These are phyloP conservation scores for Scortum barcoo DNA, from an alignment of 2,113 vertebrate species.

Conservation along the genomic window DNA sequence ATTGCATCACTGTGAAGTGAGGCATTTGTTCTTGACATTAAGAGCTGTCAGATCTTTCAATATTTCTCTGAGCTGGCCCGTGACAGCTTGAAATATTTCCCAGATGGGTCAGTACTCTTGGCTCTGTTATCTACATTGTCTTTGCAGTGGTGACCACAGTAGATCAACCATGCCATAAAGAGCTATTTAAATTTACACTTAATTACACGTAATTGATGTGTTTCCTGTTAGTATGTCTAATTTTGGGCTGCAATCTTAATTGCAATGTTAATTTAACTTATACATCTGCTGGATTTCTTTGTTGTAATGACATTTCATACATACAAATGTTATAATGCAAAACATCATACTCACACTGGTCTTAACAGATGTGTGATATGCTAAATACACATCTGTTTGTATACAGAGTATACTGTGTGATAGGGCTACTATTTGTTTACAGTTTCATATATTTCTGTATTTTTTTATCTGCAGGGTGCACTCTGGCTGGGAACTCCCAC, in stretches of 20 bases:
- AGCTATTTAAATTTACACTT: not conserved
- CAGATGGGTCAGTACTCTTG: not conserved
- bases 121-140: not conserved
- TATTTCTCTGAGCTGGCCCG: conserved; percentile 6
- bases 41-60: conserved; percentile 23
- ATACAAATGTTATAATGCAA: conserved; percentile 9
- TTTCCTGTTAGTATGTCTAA: not conserved
- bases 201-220: not conserved
- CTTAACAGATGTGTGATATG: conserved; percentile 24
- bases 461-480: not conserved
- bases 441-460: not conserved
- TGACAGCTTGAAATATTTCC: conserved; percentile 14
- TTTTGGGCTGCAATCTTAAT: not conserved
- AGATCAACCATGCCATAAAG: not conserved
- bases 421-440: not conserved
- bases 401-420: conserved; percentile 5
- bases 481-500: not conserved
- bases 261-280: not conserved
- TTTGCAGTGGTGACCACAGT: not conserved
- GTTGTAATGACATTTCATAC: not conserved
- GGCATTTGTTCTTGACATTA: not conserved
- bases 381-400: conserved; percentile 30
- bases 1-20: not conserved
- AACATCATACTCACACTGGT: not conserved
- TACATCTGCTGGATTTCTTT: conserved; percentile 18